phyloP scores from a whole-genome alignment of 53 echinoderm and acorn worm species.

The Actinopyga echinites region DNA sequence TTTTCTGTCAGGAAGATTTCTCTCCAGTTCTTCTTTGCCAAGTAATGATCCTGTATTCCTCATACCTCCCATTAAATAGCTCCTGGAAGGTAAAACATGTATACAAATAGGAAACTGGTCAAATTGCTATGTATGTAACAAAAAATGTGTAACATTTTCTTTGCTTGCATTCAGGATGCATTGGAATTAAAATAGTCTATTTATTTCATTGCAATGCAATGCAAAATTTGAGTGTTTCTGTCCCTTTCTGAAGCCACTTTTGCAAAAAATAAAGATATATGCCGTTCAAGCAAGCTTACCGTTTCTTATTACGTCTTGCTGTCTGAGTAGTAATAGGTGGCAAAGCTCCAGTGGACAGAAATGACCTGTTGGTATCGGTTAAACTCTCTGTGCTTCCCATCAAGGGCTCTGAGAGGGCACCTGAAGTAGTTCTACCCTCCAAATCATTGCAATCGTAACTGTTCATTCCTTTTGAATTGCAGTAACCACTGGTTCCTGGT shows the following conservation, averaged over 20 bases:
- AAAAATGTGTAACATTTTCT: no score
- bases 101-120: no score
- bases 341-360: conserved; percentile 72
- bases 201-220: no score
- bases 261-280: not conserved
- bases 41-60: conserved; percentile 74
- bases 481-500: conserved; percentile 3
- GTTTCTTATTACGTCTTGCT: conserved; percentile 60
- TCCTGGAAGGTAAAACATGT: conserved; percentile 43
- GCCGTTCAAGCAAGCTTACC: conserved; percentile 28
- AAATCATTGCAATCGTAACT: not conserved
- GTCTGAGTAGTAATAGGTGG: conserved; percentile 62
- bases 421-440: not conserved
- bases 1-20: conserved; percentile 82
- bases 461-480: not conserved
- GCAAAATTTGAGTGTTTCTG: no score
- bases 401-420: conserved; percentile 58
- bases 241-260: no score
- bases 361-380: conserved; percentile 64
- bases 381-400: conserved; percentile 51
- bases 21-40: conserved; percentile 86
- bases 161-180: no score
- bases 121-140: no score
- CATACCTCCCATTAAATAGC: conserved; percentile 85
- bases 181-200: no score